A percentile compares a stretch with the other conserved stretches of the same genome.
Conservation (phyloP, 2,888 invertebrate species). For the Lottia gigantea region DNA sequence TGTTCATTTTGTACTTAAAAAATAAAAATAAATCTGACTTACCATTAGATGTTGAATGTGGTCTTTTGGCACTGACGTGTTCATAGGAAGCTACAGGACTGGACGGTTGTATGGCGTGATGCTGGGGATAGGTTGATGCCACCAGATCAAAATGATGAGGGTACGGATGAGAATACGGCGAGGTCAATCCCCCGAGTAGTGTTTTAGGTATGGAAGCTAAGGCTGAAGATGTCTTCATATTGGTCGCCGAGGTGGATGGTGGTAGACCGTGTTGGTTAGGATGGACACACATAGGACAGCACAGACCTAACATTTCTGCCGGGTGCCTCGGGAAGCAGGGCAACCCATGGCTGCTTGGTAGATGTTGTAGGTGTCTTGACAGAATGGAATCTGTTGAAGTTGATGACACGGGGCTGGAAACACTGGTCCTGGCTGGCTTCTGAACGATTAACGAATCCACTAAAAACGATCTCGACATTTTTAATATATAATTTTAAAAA, state of each 20-base stretch:
- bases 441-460: conserved; percentile 66
- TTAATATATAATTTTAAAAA: background rate
- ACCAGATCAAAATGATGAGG: conserved; percentile 23
- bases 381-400: conserved; percentile 3
- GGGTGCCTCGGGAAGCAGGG: conserved; percentile 55
- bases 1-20: background rate
- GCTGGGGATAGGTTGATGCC: conserved; percentile 17
- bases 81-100: conserved; percentile 12
- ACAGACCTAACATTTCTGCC: conserved; percentile 51
- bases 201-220: conserved; percentile 31
- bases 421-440: conserved; percentile 26
- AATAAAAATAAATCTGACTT: background rate
- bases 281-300: conserved; percentile 58
- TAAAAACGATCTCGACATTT: conserved; percentile 66
- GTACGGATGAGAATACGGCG: conserved; percentile 26
- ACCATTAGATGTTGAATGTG: conserved; percentile 16
- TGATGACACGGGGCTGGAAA: conserved; percentile 12
- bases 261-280: conserved; percentile 28
- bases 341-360: conserved; percentile 35
- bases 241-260: conserved; percentile 24
- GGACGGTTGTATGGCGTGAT: conserved; percentile 8
- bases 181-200: conserved; percentile 28
- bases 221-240: conserved; percentile 32
- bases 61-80: conserved; percentile 12
- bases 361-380: conserved; percentile 30